These are phyloP conservation scores for Lithophane semibrunnea DNA, from an alignment of 2,888 invertebrate genomes.

Conservation along the genomic window DNA sequence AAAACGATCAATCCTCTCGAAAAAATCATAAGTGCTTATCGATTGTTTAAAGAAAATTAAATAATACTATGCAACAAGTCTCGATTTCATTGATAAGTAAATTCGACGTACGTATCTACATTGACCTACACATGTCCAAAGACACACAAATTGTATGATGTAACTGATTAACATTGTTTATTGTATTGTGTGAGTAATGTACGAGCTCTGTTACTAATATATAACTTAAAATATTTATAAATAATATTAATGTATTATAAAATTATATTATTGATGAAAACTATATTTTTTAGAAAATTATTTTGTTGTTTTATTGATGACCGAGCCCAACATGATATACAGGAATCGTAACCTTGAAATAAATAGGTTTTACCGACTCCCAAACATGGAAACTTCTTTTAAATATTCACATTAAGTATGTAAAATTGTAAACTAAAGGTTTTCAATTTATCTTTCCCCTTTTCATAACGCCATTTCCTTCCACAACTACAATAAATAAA, in stretches of 20 bases:
- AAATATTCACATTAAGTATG: too few relatives aligned
- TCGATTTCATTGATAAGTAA: constrained; percentile 15
- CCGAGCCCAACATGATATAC: too few relatives aligned
- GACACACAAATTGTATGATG: constrained; percentile 46
- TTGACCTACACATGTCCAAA: constrained; percentile 41
- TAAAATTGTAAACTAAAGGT: too few relatives aligned
- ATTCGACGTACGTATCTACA: neutral
- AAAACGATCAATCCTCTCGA: too few relatives aligned
- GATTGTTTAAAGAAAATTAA: constrained; percentile 16
- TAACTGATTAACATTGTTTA: constrained; percentile 40
- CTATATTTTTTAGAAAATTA: constrained; percentile 74
- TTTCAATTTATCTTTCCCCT: too few relatives aligned
- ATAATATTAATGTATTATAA: constrained; percentile 75
- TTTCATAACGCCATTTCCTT: neutral
- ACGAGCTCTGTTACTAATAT: constrained; percentile 65
- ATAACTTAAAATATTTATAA: constrained; percentile 64
- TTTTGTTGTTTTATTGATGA: constrained; percentile 32
- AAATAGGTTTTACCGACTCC: too few relatives aligned
- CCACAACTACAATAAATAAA: constrained; percentile 16
- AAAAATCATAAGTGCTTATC: neutral
- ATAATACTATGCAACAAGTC: constrained; percentile 33
- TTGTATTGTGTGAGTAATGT: constrained; percentile 52
- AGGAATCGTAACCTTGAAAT: too few relatives aligned
- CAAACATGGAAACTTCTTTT: too few relatives aligned
- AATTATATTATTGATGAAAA: constrained; percentile 73